A percentile compares a stretch with the other conserved stretches of the same genome.
Conservation (phyloP, 2,888 invertebrate species). For the Erannis defoliaria region DNA sequence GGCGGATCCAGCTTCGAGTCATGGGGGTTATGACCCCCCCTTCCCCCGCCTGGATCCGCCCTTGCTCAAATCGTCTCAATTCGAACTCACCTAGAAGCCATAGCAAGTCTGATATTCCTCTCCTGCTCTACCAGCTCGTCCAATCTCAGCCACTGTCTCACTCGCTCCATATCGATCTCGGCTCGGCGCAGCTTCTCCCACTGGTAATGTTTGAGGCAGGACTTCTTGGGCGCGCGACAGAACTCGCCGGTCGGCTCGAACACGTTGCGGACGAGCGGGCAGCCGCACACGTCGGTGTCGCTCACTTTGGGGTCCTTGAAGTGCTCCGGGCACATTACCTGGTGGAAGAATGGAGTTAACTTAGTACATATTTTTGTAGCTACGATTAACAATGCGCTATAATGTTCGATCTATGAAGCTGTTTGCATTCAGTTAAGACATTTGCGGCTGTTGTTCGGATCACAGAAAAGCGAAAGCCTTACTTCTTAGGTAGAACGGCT, state of each 20-base stretch:
- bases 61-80: no score
- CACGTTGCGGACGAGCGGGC: constrained; percentile 94
- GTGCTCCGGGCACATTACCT: constrained; percentile 98
- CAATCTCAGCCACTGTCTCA: constrained; percentile 96
- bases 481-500: no score
- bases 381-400: no score
- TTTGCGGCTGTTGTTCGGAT: no score
- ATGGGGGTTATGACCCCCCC: no score
- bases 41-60: no score
- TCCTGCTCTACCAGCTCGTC: constrained; percentile 98
- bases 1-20: no score
- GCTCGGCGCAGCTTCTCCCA: constrained; percentile 98
- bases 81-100: constrained; percentile 81
- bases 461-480: no score
- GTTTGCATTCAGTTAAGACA: no score
- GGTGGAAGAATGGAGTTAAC: constrained; percentile 9
- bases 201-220: constrained; percentile 95
- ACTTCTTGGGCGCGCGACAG: constrained; percentile 95
- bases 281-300: constrained; percentile 96
- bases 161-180: constrained; percentile 98
- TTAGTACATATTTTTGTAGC: no score
- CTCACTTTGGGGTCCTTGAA: constrained; percentile 97
- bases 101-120: constrained; percentile 91
- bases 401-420: no score
- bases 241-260: constrained; percentile 95